A percentile compares a stretch with the other conserved stretches of the same genome.
Conservation (phyloP, 2,113 vertebrate species). For the Australoheros scitulus region DNA sequence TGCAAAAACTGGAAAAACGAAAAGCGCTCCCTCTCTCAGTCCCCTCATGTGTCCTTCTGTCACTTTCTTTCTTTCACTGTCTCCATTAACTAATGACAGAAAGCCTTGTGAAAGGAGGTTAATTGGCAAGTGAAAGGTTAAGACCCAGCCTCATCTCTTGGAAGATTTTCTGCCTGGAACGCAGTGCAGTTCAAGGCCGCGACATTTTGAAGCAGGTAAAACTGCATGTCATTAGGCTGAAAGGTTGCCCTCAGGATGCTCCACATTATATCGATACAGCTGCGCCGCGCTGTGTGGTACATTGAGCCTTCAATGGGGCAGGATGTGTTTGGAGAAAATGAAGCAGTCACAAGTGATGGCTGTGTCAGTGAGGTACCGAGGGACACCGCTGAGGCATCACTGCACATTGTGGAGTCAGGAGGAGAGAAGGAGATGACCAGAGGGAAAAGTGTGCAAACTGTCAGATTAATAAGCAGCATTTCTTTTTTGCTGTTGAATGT, state of each 20-base stretch:
- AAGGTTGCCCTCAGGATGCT: constrained; percentile 47
- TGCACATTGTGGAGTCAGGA: constrained; percentile 33
- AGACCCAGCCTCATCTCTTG: not conserved
- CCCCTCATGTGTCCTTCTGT: not conserved
- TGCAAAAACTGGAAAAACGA: not conserved
- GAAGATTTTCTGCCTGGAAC: constrained; percentile 34
- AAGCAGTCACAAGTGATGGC: constrained; percentile 42
- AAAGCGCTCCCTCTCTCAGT: not conserved
- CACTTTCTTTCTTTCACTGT: constrained; percentile 21
- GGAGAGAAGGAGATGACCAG: constrained; percentile 29
- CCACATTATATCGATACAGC: constrained; percentile 41
- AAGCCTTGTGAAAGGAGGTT: constrained; percentile 31
- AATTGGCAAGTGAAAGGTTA: constrained; percentile 47
- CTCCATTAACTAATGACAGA: constrained; percentile 38
- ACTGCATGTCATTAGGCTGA: constrained; percentile 47
- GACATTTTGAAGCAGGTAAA: constrained; percentile 41
- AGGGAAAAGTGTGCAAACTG: constrained; percentile 28
- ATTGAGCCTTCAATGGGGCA: constrained; percentile 52
- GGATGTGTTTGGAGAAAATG: constrained; percentile 56
- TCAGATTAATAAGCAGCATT: constrained; percentile 34
- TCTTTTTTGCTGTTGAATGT: not conserved
- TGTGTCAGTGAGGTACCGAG: constrained; percentile 39
- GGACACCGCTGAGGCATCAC: constrained; percentile 51
- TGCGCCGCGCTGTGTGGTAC: constrained; percentile 33
- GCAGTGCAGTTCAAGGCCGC: constrained; percentile 17